Conservation (phyloP, 2,113 vertebrate species). For the Hippocampus zosterae region DNA sequence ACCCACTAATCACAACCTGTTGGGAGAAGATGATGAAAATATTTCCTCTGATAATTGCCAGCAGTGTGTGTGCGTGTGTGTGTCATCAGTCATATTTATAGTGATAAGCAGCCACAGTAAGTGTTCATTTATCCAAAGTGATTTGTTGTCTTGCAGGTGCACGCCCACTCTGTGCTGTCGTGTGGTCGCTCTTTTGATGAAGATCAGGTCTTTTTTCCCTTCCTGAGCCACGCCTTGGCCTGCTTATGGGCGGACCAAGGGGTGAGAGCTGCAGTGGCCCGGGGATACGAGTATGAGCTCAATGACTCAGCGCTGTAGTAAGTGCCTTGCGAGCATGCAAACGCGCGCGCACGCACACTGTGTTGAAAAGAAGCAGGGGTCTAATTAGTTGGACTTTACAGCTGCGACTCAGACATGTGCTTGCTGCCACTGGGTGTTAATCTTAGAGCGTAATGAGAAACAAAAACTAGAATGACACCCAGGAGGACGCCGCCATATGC, state of each 20-base stretch:
- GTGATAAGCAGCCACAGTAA: slow-evolving; percentile 16
- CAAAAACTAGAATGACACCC: not conserved
- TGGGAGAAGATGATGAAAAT: slow-evolving; percentile 19
- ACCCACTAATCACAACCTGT: slow-evolving; percentile 34
- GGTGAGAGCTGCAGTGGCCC: slow-evolving; percentile 53
- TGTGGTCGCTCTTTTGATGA: slow-evolving; percentile 71
- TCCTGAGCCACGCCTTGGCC: slow-evolving; percentile 65
- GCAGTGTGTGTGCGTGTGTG: not conserved
- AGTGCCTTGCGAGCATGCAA: slow-evolving; percentile 37
- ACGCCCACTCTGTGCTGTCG: slow-evolving; percentile 71
- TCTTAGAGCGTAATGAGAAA: slow-evolving; percentile 2
- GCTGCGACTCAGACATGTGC: slow-evolving; percentile 49
- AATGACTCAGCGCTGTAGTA: slow-evolving; percentile 73
- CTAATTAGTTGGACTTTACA: slow-evolving; percentile 60
- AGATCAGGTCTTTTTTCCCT: slow-evolving; percentile 67
- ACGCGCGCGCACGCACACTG: slow-evolving; percentile 16
- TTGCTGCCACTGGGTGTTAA: slow-evolving; percentile 57
- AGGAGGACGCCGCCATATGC: not conserved
- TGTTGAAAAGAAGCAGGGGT: slow-evolving; percentile 43
- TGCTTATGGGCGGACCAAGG: slow-evolving; percentile 69
- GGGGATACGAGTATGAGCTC: slow-evolving; percentile 71
- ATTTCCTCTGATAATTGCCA: slow-evolving; percentile 44
- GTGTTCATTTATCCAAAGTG: slow-evolving; percentile 14
- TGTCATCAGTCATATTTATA: not conserved
- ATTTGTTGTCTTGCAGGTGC: slow-evolving; percentile 53